These are phyloP conservation scores for Cheilosia scutellata DNA, from an alignment of 2,888 invertebrate species.

Conservation along the genomic window DNA sequence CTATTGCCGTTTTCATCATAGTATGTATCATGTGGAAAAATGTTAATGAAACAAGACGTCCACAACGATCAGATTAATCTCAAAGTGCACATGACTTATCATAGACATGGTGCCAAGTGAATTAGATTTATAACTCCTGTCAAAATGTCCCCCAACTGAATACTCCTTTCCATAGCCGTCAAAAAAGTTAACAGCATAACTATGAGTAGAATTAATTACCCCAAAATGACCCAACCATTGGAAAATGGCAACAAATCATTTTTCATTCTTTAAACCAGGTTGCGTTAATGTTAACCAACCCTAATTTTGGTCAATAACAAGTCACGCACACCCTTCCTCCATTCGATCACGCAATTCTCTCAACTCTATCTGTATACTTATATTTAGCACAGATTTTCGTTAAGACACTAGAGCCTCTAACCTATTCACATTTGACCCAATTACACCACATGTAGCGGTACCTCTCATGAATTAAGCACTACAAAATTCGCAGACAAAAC, in stretches of 20 bases:
- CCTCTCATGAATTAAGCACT: constrained; percentile 20
- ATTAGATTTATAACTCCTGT: not conserved
- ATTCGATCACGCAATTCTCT: constrained; percentile 51
- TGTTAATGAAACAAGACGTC: too few relatives aligned
- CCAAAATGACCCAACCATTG: not conserved
- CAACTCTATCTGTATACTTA: constrained; percentile 3
- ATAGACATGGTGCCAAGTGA: not conserved
- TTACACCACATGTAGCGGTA: constrained; percentile 25
- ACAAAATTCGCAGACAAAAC: constrained; percentile 53
- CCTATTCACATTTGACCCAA: constrained; percentile 68
- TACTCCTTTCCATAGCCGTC: not conserved
- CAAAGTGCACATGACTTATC: not conserved
- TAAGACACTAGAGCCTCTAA: constrained; percentile 38
- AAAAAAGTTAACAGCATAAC: constrained; percentile 1
- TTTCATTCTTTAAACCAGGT: constrained; percentile 35
- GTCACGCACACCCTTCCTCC: constrained; percentile 58
- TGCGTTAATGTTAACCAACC: constrained; percentile 44
- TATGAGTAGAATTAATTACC: constrained; percentile 11
- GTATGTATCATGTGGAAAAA: too few relatives aligned
- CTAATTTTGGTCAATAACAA: constrained; percentile 36
- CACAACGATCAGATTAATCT: too few relatives aligned
- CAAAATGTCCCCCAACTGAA: not conserved
- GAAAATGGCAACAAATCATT: constrained; percentile 23
- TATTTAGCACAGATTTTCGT: constrained; percentile 49
- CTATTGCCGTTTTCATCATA: too few relatives aligned